Evolutionary conservation across 2,888 invertebrate genomes (phyloP), one percentile per base, ranked within the genome.

Genomic region (Clanis bilineata): DNA sequence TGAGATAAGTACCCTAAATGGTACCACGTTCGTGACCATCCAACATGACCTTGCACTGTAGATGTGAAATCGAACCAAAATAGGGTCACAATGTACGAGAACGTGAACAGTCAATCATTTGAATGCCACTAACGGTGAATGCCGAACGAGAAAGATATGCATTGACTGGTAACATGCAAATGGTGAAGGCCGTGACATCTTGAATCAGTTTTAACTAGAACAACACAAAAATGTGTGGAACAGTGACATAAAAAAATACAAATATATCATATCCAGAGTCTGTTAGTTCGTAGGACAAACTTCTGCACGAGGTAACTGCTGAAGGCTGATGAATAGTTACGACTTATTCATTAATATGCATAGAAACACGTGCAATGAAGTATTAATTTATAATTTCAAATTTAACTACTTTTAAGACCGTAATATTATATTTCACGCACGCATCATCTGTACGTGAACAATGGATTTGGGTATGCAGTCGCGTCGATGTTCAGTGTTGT

Each of bases 1-100:
- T 72, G 69, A 74, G 71, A 75, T 77, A 66, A 73, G 69, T 75
- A 63, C 83, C 83, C 60, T 84, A 83, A 71, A 84, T 74, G 85
- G 83, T 60, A 65, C 58, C 63, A 47, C 58, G 68, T 71, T 78
- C 81, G 80, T 78, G 79, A 80, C 73, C 74, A 76, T 74, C 77
- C 74, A 70, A 65, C 62, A 56, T 69, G 71, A 71, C 79, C 78
- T 82, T 80, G 78, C 71, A 68, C 68, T 74, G 71, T 51, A 28
- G 10, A 65, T 71, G 71, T 68, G 64, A 71, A 77, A 77, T 73
- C 73, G 71, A 70, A 75, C 72, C 62, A 63, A 60, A 75, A 74
- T 72, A 71, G 69, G 73, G 74, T 71, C 73, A 74, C 63, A 57
- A 57, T 43, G 6, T 21, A 47, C 9, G 15, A 51, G 39, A 41